Evolutionary conservation across 2,113 vertebrate genomes (phyloP), one percentile per base, ranked within the genome.

Genomic region (Papio anubis): DNA sequence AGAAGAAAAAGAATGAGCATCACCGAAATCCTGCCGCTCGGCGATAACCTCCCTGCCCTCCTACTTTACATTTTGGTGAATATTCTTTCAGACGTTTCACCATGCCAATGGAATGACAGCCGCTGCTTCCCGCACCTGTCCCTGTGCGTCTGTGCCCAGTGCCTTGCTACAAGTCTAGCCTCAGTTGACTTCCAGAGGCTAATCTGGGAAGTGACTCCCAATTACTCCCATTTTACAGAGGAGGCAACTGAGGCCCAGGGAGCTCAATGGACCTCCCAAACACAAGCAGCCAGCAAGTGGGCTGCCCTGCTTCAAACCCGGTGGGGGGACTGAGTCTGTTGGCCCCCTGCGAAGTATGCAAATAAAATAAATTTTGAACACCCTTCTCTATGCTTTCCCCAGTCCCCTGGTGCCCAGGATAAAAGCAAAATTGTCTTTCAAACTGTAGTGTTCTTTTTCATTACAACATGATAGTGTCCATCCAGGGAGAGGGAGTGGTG

Each of bases 401-500:
- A 48, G 68, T 4, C 10, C 64, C 11, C 52, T 48, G 16, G 6
- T 5, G 12, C 45, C 89, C 70, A 18, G 13, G 38, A 84, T n/a
- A 52, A 75, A 48, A 48, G 45, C 57, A 18, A 70, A 89, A 27
- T 10, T 75, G 50, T 25, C 66, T 57, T 48, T 48, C 7, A 40
- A 30, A 25, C 5, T 45, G 13, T 17, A 35, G 27, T 55, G 14
- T 7, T 14, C 43, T 45, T 64, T 18, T 14, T 55, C 35, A 13
- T 23, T 30, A 9, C n/a, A 17, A 12, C 0, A 0, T 21, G 20
- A 13, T 0, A 9, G 20, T 8, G 5, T 16, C 82, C 88, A 30
- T 7, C 23, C 13, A 20, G 68, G 45, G 66, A 61, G 25, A 52
- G 16, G 2, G 20, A 55, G 40, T 1, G 10, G 72, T 32, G 57